Conservation (phyloP, 2,888 invertebrate genomes). For the Aphrophora alni region DNA sequence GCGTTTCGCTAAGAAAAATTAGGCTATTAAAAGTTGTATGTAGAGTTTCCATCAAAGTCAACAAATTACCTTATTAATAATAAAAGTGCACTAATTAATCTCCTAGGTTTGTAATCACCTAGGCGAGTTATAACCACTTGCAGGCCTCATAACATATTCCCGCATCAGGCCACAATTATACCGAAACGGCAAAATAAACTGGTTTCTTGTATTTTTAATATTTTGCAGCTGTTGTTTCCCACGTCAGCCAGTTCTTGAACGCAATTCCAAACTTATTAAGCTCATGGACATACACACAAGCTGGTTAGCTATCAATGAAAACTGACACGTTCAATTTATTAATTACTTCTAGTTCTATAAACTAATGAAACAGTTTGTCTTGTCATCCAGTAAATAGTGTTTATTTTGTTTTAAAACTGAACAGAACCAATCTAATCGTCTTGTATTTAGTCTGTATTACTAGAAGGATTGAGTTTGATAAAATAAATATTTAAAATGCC, state of each 20-base stretch:
- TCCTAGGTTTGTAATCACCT: neutral
- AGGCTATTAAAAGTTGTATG: neutral
- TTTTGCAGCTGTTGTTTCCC: constrained; percentile 12
- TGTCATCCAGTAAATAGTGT: too few relatives aligned
- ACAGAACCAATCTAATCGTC: too few relatives aligned
- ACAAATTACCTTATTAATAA: neutral
- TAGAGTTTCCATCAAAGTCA: neutral
- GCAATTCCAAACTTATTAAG: neutral
- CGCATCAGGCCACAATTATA: constrained; percentile 19
- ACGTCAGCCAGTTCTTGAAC: neutral
- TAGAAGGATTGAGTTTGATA: too few relatives aligned
- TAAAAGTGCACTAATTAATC: neutral
- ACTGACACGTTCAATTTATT: neutral
- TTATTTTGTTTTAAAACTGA: too few relatives aligned
- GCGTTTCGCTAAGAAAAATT: too few relatives aligned
- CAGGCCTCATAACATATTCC: neutral
- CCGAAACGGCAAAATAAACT: constrained; percentile 19
- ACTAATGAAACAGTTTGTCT: too few relatives aligned
- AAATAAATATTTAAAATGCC: too few relatives aligned
- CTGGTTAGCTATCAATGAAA: neutral
- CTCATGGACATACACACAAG: neutral
- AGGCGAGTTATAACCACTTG: neutral
- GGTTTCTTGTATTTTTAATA: constrained; percentile 36
- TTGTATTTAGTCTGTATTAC: too few relatives aligned
- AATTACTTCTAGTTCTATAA: neutral